Evolutionary conservation across 30 jellyfish, hydroid and myxozoan genomes (phyloP).

Genomic region (Pelagia noctiluca): DNA sequence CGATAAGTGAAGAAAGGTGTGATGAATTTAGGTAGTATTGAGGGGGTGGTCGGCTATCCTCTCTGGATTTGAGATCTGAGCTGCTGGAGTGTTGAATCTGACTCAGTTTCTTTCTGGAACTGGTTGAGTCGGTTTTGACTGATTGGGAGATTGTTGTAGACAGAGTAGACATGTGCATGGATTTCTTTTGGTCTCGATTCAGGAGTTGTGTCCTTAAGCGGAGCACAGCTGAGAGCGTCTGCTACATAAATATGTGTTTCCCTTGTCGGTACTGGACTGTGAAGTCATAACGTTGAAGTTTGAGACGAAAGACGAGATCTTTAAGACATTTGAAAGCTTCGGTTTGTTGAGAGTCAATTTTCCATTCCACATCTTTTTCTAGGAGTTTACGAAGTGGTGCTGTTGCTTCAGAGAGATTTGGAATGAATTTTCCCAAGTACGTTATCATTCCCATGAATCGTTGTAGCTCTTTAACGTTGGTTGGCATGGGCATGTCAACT

Average conservation of each 20-base stretch:
- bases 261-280: constrained; percentile 60
- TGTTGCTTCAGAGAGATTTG: constrained; percentile 64
- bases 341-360: constrained; percentile 41
- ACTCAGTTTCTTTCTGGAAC: constrained; percentile 21
- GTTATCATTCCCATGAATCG: constrained; percentile 78
- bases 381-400: constrained; percentile 73
- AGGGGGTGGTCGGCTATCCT: background rate
- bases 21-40: background rate
- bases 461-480: constrained; percentile 57
- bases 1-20: background rate
- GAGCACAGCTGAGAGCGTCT: constrained; percentile 63
- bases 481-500: constrained; percentile 74
- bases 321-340: too few relatives aligned
- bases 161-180: constrained; percentile 32
- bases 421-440: constrained; percentile 57
- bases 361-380: constrained; percentile 48
- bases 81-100: constrained; percentile 14
- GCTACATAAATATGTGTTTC: constrained; percentile 19
- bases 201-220: constrained; percentile 43
- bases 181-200: constrained; percentile 38
- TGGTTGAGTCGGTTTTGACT: constrained; percentile 21
- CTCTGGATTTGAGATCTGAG: background rate
- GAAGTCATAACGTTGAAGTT: constrained; percentile 56
- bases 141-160: constrained; percentile 41
- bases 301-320: constrained; percentile 38